Conservation (phyloP, 2,113 vertebrate genomes). For the Neolamprologus hecqui region DNA sequence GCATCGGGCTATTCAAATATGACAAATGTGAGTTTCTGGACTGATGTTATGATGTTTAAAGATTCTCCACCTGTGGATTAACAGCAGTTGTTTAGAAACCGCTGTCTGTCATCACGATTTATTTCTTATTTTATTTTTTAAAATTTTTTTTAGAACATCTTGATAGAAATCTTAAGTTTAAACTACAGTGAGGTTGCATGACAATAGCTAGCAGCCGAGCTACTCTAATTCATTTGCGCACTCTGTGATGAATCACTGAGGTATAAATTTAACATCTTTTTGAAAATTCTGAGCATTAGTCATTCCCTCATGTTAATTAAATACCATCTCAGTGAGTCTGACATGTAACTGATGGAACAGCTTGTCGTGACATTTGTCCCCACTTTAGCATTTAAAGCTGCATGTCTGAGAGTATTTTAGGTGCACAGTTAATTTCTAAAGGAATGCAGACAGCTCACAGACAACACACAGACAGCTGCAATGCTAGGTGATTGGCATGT, state of each 20-base stretch:
- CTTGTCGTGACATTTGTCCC: conserved; percentile 53
- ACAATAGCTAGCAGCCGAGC: not conserved
- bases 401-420: conserved; percentile 43
- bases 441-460: conserved; percentile 58
- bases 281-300: conserved; percentile 17
- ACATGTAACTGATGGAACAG: conserved; percentile 27
- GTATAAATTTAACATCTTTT: not conserved
- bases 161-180: conserved; percentile 5
- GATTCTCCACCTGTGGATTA: not conserved
- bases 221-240: not conserved
- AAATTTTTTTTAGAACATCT: not conserved
- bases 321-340: conserved; percentile 35
- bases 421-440: conserved; percentile 52
- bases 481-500: conserved; percentile 56
- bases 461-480: conserved; percentile 59
- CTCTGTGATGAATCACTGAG: not conserved
- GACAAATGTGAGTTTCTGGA: not conserved
- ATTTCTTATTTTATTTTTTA: not conserved
- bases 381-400: conserved; percentile 26
- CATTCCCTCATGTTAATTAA: conserved; percentile 42
- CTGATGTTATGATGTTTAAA: not conserved
- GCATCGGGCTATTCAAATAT: not conserved
- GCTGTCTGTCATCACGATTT: not conserved
- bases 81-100: not conserved
- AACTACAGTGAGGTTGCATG: not conserved